A percentile compares a stretch with the other conserved stretches of the same genome.
phyloP scores from a whole-genome alignment of 2,888 invertebrate species.

The Beris chalybata region DNA sequence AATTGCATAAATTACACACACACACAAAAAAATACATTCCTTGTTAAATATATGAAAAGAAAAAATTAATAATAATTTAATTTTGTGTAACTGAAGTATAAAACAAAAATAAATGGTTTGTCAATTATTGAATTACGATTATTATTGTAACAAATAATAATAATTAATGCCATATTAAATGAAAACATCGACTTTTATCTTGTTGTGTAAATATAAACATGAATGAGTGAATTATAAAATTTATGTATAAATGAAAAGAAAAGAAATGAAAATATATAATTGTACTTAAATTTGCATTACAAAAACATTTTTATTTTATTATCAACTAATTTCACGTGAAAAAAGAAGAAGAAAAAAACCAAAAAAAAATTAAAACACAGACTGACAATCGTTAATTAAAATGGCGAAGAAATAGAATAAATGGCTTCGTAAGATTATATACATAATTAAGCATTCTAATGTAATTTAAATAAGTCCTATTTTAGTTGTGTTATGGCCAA shows the following conservation, averaged over 20 bases:
- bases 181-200: slow-evolving; percentile 1
- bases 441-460: no score
- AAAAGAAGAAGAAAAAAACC: no score
- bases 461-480: no score
- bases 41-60: slow-evolving; percentile 12
- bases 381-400: no score
- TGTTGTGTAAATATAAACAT: slow-evolving; percentile 15
- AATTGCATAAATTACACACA: neutral
- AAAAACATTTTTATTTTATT: no score
- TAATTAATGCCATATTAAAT: neutral
- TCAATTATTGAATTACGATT: slow-evolving; percentile 16
- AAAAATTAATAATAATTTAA: neutral
- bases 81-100: no score
- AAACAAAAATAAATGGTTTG: neutral
- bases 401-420: no score
- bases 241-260: slow-evolving; percentile 2
- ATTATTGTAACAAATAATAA: neutral
- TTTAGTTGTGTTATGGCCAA: no score
- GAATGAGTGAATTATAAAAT: slow-evolving; percentile 6
- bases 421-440: no score
- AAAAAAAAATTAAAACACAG: no score
- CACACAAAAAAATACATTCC: slow-evolving; percentile 5
- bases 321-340: no score
- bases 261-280: slow-evolving; percentile 4
- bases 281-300: neutral